A percentile compares a stretch with the other conserved stretches of the same genome.
Conservation (phyloP, 2,888 invertebrate genomes). For the Acleris cristana region DNA sequence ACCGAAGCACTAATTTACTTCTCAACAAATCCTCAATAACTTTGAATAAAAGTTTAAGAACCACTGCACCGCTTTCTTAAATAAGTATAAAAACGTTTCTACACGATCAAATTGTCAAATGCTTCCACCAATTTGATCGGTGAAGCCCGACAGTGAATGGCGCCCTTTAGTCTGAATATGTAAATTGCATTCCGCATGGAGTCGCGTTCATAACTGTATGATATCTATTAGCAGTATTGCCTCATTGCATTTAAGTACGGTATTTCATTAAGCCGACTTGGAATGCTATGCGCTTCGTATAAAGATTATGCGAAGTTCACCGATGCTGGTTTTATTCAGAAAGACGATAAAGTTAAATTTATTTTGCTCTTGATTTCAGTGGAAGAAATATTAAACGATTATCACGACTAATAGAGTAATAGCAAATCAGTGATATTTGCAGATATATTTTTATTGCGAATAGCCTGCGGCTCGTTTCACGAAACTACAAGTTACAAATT, state of each 20-base stretch:
- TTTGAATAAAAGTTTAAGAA: too few species aligned
- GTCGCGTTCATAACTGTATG: constrained; percentile 29
- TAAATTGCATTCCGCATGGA: constrained; percentile 36
- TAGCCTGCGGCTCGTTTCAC: too few species aligned
- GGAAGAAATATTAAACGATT: too few species aligned
- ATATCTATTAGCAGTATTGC: constrained; percentile 35
- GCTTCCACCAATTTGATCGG: constrained; percentile 1
- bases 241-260: constrained; percentile 33
- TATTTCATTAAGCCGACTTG: constrained; percentile 31
- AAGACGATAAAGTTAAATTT: constrained; percentile 13
- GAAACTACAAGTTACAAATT: too few species aligned
- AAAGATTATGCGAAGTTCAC: constrained; percentile 29
- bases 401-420: too few species aligned
- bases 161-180: constrained; percentile 37
- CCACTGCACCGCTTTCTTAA: too few species aligned
- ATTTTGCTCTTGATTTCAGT: neutral
- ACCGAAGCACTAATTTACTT: too few species aligned
- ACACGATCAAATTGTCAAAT: constrained; percentile 19
- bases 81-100: neutral
- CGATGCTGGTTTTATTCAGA: constrained; percentile 17
- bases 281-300: constrained; percentile 29
- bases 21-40: too few species aligned
- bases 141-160: constrained; percentile 28
- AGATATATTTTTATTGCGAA: too few species aligned
- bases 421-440: too few species aligned